A percentile compares a stretch with the other conserved stretches of the same genome.
These are phyloP conservation scores for Mycteria americana DNA, from an alignment of 2,797 vertebrate genomes.

Conservation along the genomic window DNA sequence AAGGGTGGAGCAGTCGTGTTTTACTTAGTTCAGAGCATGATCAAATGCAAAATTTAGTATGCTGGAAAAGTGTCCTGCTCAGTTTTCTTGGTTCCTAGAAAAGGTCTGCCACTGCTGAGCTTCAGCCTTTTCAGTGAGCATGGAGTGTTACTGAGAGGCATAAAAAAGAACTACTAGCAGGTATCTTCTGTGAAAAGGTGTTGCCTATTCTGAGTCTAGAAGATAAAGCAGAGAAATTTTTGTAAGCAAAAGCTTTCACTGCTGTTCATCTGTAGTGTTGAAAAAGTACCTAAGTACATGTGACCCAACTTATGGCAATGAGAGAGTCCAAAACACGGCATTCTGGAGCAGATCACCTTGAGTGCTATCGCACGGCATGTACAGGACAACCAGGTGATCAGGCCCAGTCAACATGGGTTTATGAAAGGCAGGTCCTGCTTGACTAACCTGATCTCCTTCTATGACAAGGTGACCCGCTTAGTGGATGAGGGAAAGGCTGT, in stretches of 20 bases:
- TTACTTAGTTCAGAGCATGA: not conserved
- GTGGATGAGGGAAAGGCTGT: not conserved
- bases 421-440: not conserved
- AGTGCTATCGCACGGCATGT: not conserved
- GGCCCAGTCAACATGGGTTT: not conserved
- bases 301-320: not conserved
- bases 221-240: not conserved
- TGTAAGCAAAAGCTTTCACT: not conserved
- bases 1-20: not conserved
- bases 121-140: not conserved
- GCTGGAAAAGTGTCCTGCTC: not conserved
- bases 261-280: not conserved
- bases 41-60: not conserved
- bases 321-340: not conserved
- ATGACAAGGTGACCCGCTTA: rapidly evolving
- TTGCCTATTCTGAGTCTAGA: not conserved
- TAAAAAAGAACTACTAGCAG: not conserved
- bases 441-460: not conserved
- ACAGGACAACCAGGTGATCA: not conserved
- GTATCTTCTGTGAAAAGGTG: not conserved
- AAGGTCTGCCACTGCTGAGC: not conserved
- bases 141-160: not conserved
- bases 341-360: not conserved
- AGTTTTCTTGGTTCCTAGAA: not conserved
- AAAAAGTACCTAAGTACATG: rapidly evolving